Percentiles rank a stretch among this genome's conserved stretches.
phyloP scores from a whole-genome alignment of 2,888 invertebrate species.

The Yponomeuta evonymella region DNA sequence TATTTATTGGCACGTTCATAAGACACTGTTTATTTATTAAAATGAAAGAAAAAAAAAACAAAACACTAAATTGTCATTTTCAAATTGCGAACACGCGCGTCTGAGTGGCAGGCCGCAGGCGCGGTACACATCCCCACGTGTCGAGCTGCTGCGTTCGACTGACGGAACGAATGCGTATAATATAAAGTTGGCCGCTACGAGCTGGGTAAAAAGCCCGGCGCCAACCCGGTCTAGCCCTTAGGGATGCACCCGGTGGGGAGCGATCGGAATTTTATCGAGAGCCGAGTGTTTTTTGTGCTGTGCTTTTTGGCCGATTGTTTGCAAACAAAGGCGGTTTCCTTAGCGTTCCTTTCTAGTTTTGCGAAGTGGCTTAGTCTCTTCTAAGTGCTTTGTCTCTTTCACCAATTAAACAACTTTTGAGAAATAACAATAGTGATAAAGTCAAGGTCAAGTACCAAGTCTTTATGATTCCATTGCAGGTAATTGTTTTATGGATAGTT shows the following conservation, averaged over 20 bases:
- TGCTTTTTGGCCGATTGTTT: not conserved
- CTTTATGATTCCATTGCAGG: not conserved
- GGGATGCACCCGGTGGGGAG: constrained; percentile 53
- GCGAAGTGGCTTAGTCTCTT: not conserved
- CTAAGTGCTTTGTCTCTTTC: not conserved
- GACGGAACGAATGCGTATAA: constrained; percentile 38
- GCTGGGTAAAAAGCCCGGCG: constrained; percentile 71
- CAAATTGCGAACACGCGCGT: constrained; percentile 33
- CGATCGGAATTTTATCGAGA: constrained; percentile 48
- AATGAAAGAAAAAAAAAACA: constrained; percentile 26
- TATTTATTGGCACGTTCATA: constrained; percentile 46
- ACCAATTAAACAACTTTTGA: not conserved
- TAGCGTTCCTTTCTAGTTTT: not conserved
- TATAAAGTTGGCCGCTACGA: constrained; percentile 49
- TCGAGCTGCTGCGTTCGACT: constrained; percentile 52
- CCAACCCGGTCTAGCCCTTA: constrained; percentile 71
- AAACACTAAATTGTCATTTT: constrained; percentile 39
- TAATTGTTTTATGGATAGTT: no score
- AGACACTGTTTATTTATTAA: constrained; percentile 39
- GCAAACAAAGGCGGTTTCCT: not conserved
- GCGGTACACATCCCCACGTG: constrained; percentile 37
- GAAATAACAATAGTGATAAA: not conserved
- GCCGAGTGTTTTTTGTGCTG: constrained; percentile 4
- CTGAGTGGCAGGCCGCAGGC: constrained; percentile 24
- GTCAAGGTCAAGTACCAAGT: not conserved